These are phyloP conservation scores for Zaprionus ghesquierei DNA, from an alignment of 1,140 invertebrate genomes.

Conservation along the genomic window DNA sequence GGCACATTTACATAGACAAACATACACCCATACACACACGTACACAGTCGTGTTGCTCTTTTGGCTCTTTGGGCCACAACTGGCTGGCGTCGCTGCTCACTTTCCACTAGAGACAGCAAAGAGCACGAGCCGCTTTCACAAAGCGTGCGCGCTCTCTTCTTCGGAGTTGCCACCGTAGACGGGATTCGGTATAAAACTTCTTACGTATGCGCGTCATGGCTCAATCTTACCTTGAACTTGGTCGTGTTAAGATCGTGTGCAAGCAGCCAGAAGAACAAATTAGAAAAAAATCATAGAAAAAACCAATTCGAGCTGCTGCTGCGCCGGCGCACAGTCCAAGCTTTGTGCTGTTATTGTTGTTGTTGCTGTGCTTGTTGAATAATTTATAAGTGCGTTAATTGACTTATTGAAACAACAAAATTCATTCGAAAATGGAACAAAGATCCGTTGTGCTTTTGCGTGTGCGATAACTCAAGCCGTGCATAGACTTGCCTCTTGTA, in stretches of 20 bases:
- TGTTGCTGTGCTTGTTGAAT: conserved; percentile 7
- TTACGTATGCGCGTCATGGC: conserved; percentile 82
- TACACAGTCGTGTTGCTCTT: conserved; percentile 24
- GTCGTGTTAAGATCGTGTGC: conserved; percentile 67
- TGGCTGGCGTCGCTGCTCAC: conserved; percentile 30
- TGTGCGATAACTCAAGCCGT: conserved; percentile 54
- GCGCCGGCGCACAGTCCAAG: conserved; percentile 17
- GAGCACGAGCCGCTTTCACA: conserved; percentile 64
- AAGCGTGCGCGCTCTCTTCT: conserved; percentile 56
- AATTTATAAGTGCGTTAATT: conserved; percentile 41
- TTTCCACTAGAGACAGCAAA: conserved; percentile 66
- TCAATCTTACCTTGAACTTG: conserved; percentile 83
- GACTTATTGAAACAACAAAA: background rate
- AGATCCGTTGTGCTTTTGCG: conserved; percentile 64
- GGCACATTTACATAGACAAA: background rate
- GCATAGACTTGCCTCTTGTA: conserved; percentile 31
- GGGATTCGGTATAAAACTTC: conserved; percentile 80
- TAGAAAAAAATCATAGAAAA: background rate
- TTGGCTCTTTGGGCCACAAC: conserved; percentile 32
- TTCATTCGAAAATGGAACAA: conserved; percentile 62
- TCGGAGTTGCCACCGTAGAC: conserved; percentile 1
- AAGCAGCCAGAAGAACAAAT: background rate
- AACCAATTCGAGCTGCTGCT: background rate
- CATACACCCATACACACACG: background rate
- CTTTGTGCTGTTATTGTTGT: background rate